These are phyloP conservation scores for Calliscelio sp. DNA, from an alignment of 2,888 invertebrate genomes.

Conservation along the genomic window DNA sequence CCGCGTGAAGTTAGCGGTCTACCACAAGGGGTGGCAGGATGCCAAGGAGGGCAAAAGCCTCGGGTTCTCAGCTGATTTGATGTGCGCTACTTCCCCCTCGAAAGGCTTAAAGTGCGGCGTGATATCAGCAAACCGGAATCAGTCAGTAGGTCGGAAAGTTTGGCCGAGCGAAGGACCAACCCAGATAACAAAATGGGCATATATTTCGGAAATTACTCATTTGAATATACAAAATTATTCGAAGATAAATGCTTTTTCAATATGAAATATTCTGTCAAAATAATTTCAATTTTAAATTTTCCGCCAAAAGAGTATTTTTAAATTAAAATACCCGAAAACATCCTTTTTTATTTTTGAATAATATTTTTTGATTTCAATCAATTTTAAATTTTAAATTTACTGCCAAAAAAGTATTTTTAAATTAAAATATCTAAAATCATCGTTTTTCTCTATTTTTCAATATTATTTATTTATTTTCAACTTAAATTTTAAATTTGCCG, in stretches of 20 bases:
- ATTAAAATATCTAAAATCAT: no score
- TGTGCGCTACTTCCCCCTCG: conserved; percentile 27
- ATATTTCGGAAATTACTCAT: no score
- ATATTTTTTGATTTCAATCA: neutral
- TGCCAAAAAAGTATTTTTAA: neutral
- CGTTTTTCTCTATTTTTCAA: no score
- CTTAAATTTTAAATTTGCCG: no score
- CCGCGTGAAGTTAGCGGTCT: conserved; percentile 33
- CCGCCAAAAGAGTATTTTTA: neutral
- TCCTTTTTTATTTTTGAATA: no score
- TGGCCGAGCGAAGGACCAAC: conserved; percentile 24
- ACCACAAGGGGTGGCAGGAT: conserved; percentile 22
- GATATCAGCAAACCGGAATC: conserved; percentile 26
- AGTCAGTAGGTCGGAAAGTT: conserved; percentile 43
- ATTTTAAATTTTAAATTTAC: neutral
- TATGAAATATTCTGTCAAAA: no score
- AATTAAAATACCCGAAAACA: no score
- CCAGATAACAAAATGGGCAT: conserved; percentile 14
- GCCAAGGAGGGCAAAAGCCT: conserved; percentile 14
- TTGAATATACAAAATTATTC: no score
- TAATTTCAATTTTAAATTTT: neutral
- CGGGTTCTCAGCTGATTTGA: conserved; percentile 33
- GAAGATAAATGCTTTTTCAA: no score
- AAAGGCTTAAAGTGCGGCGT: conserved; percentile 32
- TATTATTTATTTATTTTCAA: no score